A percentile compares a stretch with the other conserved stretches of the same genome.
Evolutionary conservation across 2,888 invertebrate species (phyloP).

Genomic region (Hemithea aestivaria): DNA sequence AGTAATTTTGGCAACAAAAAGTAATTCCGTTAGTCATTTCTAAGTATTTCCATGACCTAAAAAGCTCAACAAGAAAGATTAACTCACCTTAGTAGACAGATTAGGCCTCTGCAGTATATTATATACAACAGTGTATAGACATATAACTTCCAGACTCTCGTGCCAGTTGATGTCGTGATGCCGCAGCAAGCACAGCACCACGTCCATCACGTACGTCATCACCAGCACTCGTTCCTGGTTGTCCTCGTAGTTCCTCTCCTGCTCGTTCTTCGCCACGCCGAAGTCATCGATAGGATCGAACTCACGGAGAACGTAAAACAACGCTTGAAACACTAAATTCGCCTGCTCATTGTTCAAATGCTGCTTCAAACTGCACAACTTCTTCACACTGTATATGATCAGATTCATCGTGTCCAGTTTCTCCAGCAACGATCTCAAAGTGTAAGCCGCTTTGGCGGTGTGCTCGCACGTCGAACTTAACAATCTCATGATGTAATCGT

Average conservation of each 20-base stretch:
- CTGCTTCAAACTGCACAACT: slow-evolving; percentile 77
- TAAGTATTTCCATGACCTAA: too few species aligned
- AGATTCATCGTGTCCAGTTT: slow-evolving; percentile 63
- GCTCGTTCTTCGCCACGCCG: slow-evolving; percentile 35
- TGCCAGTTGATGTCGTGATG: slow-evolving; percentile 87
- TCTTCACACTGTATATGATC: slow-evolving; percentile 76
- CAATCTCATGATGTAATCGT: slow-evolving; percentile 80
- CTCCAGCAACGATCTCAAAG: slow-evolving; percentile 75
- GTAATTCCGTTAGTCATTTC: too few species aligned
- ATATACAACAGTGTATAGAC: slow-evolving; percentile 71
- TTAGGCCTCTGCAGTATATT: slow-evolving; percentile 58
- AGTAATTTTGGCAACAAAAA: too few species aligned
- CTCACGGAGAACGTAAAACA: slow-evolving; percentile 81
- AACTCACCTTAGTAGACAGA: slow-evolving; percentile 60
- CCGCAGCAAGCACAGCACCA: slow-evolving; percentile 81
- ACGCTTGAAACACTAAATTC: slow-evolving; percentile 80
- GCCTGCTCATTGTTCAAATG: slow-evolving; percentile 80
- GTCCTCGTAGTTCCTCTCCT: slow-evolving; percentile 39
- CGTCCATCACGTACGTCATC: slow-evolving; percentile 83
- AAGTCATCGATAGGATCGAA: slow-evolving; percentile 54
- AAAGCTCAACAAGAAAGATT: too few species aligned
- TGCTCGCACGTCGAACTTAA: slow-evolving; percentile 81
- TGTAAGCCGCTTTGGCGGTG: slow-evolving; percentile 80
- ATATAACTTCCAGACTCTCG: slow-evolving; percentile 87
- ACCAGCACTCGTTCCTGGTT: slow-evolving; percentile 61